A percentile compares a stretch with the other conserved stretches of the same genome.
phyloP scores from a whole-genome alignment of 2,888 invertebrate genomes.

The Microdon myrmicae region DNA sequence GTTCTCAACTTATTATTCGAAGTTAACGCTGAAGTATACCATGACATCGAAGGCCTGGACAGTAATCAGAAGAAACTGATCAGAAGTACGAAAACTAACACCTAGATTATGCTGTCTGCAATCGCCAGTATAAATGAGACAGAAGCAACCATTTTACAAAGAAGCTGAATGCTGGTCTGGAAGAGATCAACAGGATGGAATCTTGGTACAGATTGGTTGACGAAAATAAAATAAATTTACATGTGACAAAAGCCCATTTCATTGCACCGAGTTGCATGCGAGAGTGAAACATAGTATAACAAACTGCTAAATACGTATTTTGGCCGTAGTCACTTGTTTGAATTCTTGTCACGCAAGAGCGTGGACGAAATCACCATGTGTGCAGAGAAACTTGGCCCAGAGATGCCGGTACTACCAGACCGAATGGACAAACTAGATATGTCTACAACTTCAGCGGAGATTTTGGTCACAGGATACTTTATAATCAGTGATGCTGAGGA shows the following conservation, averaged over 20 bases:
- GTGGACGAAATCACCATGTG: constrained; percentile 1
- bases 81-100: background rate
- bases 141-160: constrained; percentile 2
- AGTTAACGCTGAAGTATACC: constrained; percentile 11
- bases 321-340: constrained; percentile 5
- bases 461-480: too few species aligned
- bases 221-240: constrained; percentile 10
- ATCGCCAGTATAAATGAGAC: background rate
- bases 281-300: constrained; percentile 6
- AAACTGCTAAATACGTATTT: constrained; percentile 7
- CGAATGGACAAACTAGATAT: too few species aligned
- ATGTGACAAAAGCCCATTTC: constrained; percentile 3
- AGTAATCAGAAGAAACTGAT: constrained; percentile 12
- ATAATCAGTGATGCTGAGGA: too few species aligned
- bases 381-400: constrained; percentile 3
- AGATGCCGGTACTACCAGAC: background rate
- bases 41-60: constrained; percentile 10
- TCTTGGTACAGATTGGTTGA: constrained; percentile 1
- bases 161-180: constrained; percentile 7
- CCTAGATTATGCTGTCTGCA: constrained; percentile 1
- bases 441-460: too few species aligned
- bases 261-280: constrained; percentile 8
- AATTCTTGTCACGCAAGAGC: constrained; percentile 4
- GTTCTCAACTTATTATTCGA: constrained; percentile 6
- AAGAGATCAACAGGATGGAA: constrained; percentile 10